Base-by-base conservation (phyloP, 1,140 invertebrate species). In the Cotesia chilonis region DNA sequence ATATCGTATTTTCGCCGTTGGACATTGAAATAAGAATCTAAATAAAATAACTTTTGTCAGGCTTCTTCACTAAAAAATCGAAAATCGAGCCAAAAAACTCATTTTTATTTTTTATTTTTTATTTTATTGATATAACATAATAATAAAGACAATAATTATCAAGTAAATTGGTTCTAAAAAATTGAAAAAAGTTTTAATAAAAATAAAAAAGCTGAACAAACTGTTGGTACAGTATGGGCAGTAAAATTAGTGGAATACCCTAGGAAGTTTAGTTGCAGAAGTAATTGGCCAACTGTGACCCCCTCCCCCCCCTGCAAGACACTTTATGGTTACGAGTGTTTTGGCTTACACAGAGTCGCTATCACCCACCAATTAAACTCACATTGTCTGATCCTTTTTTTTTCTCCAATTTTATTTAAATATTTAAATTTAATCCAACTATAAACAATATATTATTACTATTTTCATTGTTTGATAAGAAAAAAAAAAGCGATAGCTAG, bases 211-310 rank as follows among this genome's bases (percentile, higher is more conserved):
- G 14, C 12, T 17, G 3, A 41, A 28, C 5, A n/a, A 17, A 41
- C 12, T 12, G 4, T n/a, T 52, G 14, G 4, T 35, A 10, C 6
- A 14, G 17, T 5, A 9, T 28, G 10, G 5, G 10, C 38, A 17
- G 9, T 70, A 51, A 70, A 63, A 70, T 63, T 70, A 20, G 57
- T 14, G 7, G 52, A 70, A 63, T 70, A 10, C 38, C 57, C 57
- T 61, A 3, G 14, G 20, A 61, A 70, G 0, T 70, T 70, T 70
- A 12, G 20, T 61, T 17, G 17, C 28, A 28, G 3, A 36, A 60
- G 38, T 60, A 70, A 70, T 70, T 70, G 57, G 57, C 68, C 68
- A 70, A 57, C 68, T 70, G 68, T 36, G 67, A 60, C 59, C 55
- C 57, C 55, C 20, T 36, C 2, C 1, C 28, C 28, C 28, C 28